phyloP scores from a whole-genome alignment of 2,797 vertebrate genomes.

The Silurus aristotelis region DNA sequence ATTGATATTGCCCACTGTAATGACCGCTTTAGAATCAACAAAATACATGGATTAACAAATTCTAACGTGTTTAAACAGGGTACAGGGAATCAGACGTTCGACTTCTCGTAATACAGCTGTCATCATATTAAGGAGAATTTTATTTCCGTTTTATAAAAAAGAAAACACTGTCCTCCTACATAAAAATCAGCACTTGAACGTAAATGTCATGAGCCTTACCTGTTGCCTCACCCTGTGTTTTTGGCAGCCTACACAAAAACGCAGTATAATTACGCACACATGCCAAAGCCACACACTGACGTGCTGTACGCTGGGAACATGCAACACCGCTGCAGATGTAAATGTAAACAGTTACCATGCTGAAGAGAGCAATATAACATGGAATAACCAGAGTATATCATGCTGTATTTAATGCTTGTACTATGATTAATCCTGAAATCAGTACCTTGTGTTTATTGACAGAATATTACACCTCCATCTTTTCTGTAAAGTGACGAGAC shows the following conservation, averaged over 20 bases:
- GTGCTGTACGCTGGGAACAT: background rate
- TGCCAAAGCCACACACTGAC: background rate
- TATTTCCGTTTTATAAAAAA: background rate
- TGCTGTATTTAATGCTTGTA: background rate
- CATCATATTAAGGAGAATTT: background rate
- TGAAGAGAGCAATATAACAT: background rate
- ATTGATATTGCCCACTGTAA: background rate
- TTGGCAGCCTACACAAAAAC: slow-evolving; percentile 36
- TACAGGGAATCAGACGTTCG: background rate
- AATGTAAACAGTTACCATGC: background rate
- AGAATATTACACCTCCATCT: background rate
- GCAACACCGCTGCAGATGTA: background rate
- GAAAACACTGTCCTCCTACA: too few species aligned
- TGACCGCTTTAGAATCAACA: background rate
- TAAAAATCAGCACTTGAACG: background rate
- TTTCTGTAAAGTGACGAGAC: background rate
- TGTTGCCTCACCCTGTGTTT: slow-evolving; percentile 28
- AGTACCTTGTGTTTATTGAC: background rate
- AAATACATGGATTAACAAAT: background rate
- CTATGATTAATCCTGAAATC: background rate
- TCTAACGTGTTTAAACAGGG: background rate
- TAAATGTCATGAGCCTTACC: slow-evolving; percentile 14
- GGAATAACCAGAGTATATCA: background rate
- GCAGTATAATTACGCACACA: slow-evolving; percentile 8
- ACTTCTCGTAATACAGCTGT: background rate